Evolutionary conservation across 2,113 vertebrate genomes (phyloP), one percentile per base, ranked within the genome.

Genomic region (Etia nguti): DNA sequence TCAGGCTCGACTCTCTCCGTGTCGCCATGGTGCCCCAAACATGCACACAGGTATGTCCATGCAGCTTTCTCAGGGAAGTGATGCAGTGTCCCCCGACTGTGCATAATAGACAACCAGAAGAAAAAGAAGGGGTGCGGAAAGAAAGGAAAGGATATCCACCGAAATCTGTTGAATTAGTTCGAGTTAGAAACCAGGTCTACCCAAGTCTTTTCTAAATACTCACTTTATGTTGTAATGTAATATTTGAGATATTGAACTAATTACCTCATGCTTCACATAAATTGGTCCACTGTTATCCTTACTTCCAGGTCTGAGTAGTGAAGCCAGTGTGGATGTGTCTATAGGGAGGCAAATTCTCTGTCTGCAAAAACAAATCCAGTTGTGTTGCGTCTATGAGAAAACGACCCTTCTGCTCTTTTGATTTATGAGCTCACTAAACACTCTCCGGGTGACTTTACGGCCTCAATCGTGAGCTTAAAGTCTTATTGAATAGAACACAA

Each of bases 181-280:
- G 11, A 12, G 29, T 26, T 0, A 75, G 70, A 50, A 50, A 29
- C 43, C 43, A 50, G 43, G 0, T 31, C 10, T 1, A 29, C 16
- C 41, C 70, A 26, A 75, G 41, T 73, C 10, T 31, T 46, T 73
- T 50, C 16, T 29, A 12, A 75, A 50, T 50, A 48, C 15, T 48
- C 18, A 48, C 70, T 50, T 18, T 46, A 46, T 46, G 22, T 18
- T 46, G 68, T 18, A 46, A 73, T 11, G 41, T 73, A 73, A 46
- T 26, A 46, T 73, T 46, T 73, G 38, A 41, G 13, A 65, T 65
- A 65, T 65, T 65, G 65, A 73, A 26, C 65, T 73, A 73, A 73
- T 43, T 26, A 46, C 38, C 38, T 46, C 0, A 10, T 43, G 36
- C 38, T 70, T 75, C 46, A 68, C 6, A 62, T 20, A 34, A 62